phyloP scores from a whole-genome alignment of 1,140 invertebrate genomes.

The Amyelois transitella region DNA sequence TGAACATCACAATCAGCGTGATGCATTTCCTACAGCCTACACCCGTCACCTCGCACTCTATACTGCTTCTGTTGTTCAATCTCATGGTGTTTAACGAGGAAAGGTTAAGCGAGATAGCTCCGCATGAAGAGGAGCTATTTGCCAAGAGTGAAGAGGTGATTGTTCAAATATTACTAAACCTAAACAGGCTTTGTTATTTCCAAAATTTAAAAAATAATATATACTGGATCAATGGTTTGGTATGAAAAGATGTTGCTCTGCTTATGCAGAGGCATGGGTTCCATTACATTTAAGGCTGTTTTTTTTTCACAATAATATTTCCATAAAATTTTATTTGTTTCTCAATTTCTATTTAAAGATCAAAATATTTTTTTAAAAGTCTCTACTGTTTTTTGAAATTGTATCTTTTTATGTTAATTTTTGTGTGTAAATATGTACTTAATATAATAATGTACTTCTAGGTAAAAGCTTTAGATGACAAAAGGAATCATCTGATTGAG shows the following conservation, averaged over 20 bases:
- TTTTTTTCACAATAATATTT: too few species aligned
- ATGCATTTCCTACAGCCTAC: constrained; percentile 45
- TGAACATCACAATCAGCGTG: constrained; percentile 25
- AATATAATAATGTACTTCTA: constrained; percentile 21
- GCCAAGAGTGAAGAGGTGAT: constrained; percentile 43
- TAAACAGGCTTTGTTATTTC: too few species aligned
- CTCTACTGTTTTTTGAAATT: too few species aligned
- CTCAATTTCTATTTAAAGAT: too few species aligned
- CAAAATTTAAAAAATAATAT: too few species aligned
- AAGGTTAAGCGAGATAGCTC: constrained; percentile 31
- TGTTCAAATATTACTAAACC: not conserved
- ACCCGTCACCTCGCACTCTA: constrained; percentile 28
- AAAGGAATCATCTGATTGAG: constrained; percentile 41
- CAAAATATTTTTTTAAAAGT: too few species aligned
- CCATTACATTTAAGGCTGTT: too few species aligned
- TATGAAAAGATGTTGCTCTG: too few species aligned
- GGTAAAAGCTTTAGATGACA: constrained; percentile 48
- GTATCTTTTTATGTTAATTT: too few species aligned
- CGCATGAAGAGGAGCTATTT: constrained; percentile 45
- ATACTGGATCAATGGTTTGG: too few species aligned
- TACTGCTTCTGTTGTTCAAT: constrained; percentile 46
- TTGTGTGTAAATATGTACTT: not conserved
- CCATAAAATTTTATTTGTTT: too few species aligned
- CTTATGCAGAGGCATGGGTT: too few species aligned
- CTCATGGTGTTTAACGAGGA: constrained; percentile 48